Evolutionary conservation across 2,797 vertebrate genomes (phyloP).

Genomic region (Sebastiscus albofasciatus): DNA sequence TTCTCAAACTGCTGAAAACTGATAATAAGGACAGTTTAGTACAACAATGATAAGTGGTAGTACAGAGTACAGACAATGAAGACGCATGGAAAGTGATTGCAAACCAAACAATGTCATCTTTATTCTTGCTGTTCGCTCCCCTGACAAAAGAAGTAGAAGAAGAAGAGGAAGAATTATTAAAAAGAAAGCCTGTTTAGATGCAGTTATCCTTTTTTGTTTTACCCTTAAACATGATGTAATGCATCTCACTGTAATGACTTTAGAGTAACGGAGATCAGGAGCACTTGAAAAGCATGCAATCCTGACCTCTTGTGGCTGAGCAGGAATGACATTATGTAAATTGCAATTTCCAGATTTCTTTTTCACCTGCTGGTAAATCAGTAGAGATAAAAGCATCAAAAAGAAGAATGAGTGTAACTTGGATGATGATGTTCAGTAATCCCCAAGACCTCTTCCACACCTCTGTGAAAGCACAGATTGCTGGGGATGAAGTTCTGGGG

Average conservation of each 20-base stretch:
- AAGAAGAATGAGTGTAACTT: neutral
- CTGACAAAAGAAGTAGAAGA: neutral
- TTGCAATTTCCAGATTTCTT: neutral
- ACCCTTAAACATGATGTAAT: neutral
- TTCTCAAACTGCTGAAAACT: neutral
- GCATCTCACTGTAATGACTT: neutral
- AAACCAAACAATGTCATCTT: neutral
- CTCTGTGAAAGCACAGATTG: neutral
- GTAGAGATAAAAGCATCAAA: neutral
- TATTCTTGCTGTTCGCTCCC: neutral
- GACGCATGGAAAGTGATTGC: neutral
- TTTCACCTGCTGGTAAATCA: neutral
- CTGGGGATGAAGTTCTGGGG: neutral
- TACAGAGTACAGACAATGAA: neutral
- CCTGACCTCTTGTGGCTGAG: conserved; percentile 65
- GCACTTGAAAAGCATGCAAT: conserved; percentile 25
- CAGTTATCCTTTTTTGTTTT: neutral
- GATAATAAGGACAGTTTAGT: neutral
- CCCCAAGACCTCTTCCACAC: neutral
- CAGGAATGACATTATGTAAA: neutral
- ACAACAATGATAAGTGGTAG: neutral
- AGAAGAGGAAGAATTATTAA: neutral
- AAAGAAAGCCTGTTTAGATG: neutral
- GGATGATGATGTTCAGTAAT: neutral
- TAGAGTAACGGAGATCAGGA: neutral